Conservation (phyloP, 2,797 vertebrate genomes). For the Halcyon smyrnensis region DNA sequence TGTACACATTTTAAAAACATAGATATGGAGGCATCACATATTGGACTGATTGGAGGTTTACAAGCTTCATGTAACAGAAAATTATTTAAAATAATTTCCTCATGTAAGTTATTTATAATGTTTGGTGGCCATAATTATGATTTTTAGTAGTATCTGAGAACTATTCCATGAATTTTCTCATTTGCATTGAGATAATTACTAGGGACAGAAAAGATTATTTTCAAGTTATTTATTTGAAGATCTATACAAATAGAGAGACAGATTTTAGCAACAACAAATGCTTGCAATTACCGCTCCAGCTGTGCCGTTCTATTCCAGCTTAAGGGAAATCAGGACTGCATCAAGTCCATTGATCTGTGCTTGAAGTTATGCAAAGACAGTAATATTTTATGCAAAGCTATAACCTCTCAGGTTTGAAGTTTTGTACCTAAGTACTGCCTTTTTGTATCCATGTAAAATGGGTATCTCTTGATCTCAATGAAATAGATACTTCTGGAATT, state of each 20-base stretch:
- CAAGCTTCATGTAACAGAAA: background rate
- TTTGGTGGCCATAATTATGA: background rate
- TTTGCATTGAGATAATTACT: background rate
- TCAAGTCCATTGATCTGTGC: background rate
- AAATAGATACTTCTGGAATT: background rate
- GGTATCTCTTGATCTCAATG: background rate
- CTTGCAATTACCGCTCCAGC: background rate
- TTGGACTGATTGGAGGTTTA: background rate
- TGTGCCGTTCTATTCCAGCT: background rate
- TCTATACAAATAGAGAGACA: background rate
- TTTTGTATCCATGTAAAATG: background rate
- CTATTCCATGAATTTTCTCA: background rate
- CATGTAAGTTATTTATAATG: background rate
- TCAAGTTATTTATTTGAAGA: background rate
- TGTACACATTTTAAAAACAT: background rate
- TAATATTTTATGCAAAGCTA: background rate
- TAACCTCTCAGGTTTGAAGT: background rate
- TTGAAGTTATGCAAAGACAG: background rate
- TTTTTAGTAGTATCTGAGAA: background rate
- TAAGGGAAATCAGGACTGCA: background rate
- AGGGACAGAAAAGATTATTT: background rate
- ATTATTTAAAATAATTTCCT: background rate
- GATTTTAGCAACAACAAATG: background rate
- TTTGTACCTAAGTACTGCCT: background rate
- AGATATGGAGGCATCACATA: background rate